Evolutionary conservation across 2,888 invertebrate genomes (phyloP).

Genomic region (Trichogramma dendrolimi): DNA sequence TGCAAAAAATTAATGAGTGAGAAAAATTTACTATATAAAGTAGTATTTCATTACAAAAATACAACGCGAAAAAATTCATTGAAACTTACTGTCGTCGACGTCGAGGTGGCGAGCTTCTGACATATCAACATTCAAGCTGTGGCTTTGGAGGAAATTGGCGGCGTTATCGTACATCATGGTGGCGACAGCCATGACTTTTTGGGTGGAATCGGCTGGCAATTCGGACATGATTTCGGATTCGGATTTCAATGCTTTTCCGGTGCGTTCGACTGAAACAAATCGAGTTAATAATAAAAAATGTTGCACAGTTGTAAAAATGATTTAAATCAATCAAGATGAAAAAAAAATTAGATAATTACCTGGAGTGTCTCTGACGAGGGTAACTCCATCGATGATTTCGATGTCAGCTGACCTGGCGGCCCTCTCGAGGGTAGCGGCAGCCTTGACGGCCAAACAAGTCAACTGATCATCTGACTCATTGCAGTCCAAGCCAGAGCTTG

Average conservation of each 20-base stretch:
- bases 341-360: slow-evolving; percentile 36
- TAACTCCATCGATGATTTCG: slow-evolving; percentile 58
- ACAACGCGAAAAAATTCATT: too few relatives aligned
- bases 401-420: slow-evolving; percentile 58
- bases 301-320: too few relatives aligned
- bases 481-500: slow-evolving; percentile 38
- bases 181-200: slow-evolving; percentile 56
- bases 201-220: slow-evolving; percentile 55
- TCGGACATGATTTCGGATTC: slow-evolving; percentile 55
- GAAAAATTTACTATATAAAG: too few relatives aligned
- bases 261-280: slow-evolving; percentile 42
- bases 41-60: too few relatives aligned
- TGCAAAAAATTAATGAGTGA: too few relatives aligned
- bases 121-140: slow-evolving; percentile 62
- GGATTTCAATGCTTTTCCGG: slow-evolving; percentile 42
- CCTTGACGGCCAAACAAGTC: slow-evolving; percentile 60
- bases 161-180: slow-evolving; percentile 59
- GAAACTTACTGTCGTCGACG: too few relatives aligned
- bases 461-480: slow-evolving; percentile 53
- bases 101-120: slow-evolving; percentile 4
- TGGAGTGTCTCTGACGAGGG: slow-evolving; percentile 52
- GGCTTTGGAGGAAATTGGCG: slow-evolving; percentile 58
- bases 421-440: slow-evolving; percentile 57
- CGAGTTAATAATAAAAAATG: neutral
- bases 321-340: too few relatives aligned